These are phyloP conservation scores for Sapajus apella DNA, from an alignment of 2,113 vertebrate species.

Conservation along the genomic window DNA sequence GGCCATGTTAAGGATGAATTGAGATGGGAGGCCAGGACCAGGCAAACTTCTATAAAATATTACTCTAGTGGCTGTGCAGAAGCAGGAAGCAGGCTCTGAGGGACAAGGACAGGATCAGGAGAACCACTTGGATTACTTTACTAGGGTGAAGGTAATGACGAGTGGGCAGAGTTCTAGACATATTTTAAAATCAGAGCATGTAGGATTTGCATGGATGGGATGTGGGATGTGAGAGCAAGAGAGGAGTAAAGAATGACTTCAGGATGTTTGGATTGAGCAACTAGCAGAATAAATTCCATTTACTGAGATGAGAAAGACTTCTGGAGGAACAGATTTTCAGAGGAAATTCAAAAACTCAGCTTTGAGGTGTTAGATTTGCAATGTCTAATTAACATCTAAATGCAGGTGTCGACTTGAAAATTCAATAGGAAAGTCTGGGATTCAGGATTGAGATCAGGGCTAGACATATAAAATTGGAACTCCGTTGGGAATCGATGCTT, in stretches of 20 bases:
- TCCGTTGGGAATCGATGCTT: background rate
- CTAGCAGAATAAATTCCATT: background rate
- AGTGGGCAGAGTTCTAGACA: background rate
- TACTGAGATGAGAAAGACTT: slow-evolving; percentile 6
- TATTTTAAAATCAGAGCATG: background rate
- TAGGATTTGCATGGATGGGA: background rate
- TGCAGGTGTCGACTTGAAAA: slow-evolving; percentile 10
- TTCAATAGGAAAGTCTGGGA: background rate
- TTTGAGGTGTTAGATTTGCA: slow-evolving; percentile 1
- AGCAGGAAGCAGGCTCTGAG: background rate
- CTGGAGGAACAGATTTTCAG: slow-evolving; percentile 7
- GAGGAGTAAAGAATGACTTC: background rate
- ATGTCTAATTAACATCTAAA: slow-evolving; percentile 25
- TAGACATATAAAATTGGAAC: background rate
- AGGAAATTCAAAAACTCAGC: slow-evolving; percentile 26
- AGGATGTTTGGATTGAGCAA: background rate
- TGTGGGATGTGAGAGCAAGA: background rate
- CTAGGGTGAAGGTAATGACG: background rate
- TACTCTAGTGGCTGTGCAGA: background rate
- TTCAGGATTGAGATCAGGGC: background rate
- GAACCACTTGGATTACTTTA: background rate
- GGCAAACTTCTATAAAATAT: background rate
- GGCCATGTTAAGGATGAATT: background rate
- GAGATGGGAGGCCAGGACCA: background rate
- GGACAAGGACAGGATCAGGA: background rate